Evolutionary conservation across 2,888 invertebrate genomes (phyloP), one percentile per base, ranked within the genome.

Genomic region (Notodonta dromedarius): DNA sequence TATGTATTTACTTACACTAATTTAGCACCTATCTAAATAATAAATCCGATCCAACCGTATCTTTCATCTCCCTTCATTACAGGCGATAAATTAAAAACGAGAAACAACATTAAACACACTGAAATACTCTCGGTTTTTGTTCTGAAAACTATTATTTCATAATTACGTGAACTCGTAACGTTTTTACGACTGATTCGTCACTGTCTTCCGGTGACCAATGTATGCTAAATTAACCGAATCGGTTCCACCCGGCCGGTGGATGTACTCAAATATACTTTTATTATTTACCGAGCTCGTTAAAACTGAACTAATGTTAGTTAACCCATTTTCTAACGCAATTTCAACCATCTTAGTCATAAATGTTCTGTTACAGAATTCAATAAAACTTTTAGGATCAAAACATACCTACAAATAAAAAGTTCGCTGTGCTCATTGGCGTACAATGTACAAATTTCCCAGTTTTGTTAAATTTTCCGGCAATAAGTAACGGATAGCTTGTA

Each of bases 251-350:
- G 62, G 70, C 60, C 44, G 67, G 74, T 81, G 80, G 83, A 83
- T 77, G 79, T 67, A 73, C 63, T 72, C 79, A 52, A 73, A 86
- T 88, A 88, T 88, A 88, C 85, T 83, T 88, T 88, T 82, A 84
- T 84, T 56, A 44, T 56, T 44, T 44, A 44, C 42, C 62, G 73
- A 70, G 68, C 66, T 72, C 73, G 73, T 76, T 76, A 79, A 79
- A 76, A 71, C 71, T 58, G 46, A 53, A n/a, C 54, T 44, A 59
- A 60, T 46, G 40, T 35, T 53, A 48, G 53, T 46, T 58, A 50
- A 59, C 14, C 52, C 44, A 61, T 14, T 54, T 52, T 40, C 55
- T 60, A 13, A 42, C 39, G 7, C 40, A 60, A 55, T 56, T 58
- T 7, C 24, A 24, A 24, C 24, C 24, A 24, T 24, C 24, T 1